Conservation (phyloP, 2,888 invertebrate genomes). For the Conops quadrifasciatus region DNA sequence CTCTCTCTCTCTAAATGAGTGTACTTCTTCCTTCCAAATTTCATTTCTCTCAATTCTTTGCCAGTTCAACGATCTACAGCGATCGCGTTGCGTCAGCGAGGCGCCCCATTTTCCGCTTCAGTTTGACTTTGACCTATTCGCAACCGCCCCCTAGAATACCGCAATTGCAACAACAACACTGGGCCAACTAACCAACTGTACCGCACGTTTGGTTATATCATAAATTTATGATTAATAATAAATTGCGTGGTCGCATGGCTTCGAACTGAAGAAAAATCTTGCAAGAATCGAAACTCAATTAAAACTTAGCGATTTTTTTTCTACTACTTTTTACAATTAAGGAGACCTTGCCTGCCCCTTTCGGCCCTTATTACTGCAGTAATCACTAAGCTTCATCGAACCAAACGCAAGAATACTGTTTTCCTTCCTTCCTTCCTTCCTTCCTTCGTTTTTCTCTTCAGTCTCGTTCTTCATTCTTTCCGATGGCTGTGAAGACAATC, state of each 20-base stretch:
- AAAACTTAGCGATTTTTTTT: slow-evolving; percentile 31
- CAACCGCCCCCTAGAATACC: neutral
- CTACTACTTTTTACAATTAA: slow-evolving; percentile 41
- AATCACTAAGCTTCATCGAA: neutral
- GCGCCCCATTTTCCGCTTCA: slow-evolving; percentile 6
- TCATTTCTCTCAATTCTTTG: too few relatives aligned
- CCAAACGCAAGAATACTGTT: neutral
- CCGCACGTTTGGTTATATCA: slow-evolving; percentile 36
- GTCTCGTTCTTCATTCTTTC: neutral
- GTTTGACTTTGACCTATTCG: slow-evolving; percentile 7
- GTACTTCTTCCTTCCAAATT: too few relatives aligned
- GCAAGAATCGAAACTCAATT: slow-evolving; percentile 36
- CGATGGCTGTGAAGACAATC: slow-evolving; percentile 2
- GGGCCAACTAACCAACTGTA: neutral
- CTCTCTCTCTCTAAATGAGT: slow-evolving; percentile 3
- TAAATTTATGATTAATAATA: slow-evolving; percentile 40
- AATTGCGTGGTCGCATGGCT: slow-evolving; percentile 25
- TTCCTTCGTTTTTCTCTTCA: neutral
- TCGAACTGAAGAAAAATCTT: neutral
- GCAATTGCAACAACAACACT: slow-evolving; percentile 9
- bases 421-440: neutral
- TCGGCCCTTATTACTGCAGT: neutral
- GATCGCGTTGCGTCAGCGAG: too few relatives aligned
- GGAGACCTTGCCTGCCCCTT: slow-evolving; percentile 13
- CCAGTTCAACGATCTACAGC: neutral